Conservation (phyloP, 2,113 vertebrate species). For the Eurystomus gularis region DNA sequence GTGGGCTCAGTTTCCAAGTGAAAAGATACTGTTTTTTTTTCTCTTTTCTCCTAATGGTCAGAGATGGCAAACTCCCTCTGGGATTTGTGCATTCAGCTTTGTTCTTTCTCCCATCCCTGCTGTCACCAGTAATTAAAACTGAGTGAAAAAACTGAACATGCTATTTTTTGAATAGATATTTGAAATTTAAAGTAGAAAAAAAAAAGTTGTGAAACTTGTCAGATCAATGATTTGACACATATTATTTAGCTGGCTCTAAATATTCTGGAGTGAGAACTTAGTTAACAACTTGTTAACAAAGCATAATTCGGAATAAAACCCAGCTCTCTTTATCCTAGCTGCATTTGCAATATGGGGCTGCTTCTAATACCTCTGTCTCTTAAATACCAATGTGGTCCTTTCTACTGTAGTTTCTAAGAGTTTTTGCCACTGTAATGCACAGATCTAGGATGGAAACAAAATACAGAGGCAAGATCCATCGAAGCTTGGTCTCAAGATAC, state of each 20-base stretch:
- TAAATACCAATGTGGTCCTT: background rate
- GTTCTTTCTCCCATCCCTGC: constrained; percentile 1
- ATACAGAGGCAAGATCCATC: background rate
- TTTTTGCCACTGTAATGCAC: background rate
- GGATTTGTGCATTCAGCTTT: background rate
- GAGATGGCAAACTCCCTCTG: constrained; percentile 13
- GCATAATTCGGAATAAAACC: constrained; percentile 67
- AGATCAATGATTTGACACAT: constrained; percentile 71
- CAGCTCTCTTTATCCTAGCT: constrained; percentile 37
- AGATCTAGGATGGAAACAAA: background rate
- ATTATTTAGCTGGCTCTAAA: constrained; percentile 72
- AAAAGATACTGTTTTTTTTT: background rate
- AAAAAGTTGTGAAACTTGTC: constrained; percentile 72
- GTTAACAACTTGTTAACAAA: constrained; percentile 72
- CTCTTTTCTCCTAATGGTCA: constrained; percentile 24
- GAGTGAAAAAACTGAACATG: constrained; percentile 42
- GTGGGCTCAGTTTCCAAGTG: background rate
- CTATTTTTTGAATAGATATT: constrained; percentile 70
- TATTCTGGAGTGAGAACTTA: constrained; percentile 72
- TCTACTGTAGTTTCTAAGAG: background rate
- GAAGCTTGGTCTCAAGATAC: background rate
- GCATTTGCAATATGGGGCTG: constrained; percentile 35
- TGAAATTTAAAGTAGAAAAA: constrained; percentile 68
- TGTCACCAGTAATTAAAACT: constrained; percentile 38
- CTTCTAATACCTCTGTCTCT: constrained; percentile 36